Conservation (phyloP, 2,888 invertebrate genomes). For the Parelbella ahira region DNA sequence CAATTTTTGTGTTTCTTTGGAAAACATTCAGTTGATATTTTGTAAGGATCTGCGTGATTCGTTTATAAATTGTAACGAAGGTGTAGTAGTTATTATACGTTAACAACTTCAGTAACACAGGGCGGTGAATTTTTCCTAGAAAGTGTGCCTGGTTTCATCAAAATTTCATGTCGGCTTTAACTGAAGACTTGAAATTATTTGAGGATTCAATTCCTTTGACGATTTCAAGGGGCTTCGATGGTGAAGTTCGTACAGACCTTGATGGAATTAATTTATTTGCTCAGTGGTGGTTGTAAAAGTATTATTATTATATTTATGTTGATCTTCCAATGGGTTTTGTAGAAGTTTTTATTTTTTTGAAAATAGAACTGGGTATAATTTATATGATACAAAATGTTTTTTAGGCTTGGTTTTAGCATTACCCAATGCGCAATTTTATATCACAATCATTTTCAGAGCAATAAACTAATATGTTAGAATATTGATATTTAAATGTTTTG, state of each 20-base stretch:
- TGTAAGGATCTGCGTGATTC: conserved; percentile 56
- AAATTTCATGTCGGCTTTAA: conserved; percentile 32
- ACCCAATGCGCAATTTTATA: conserved; percentile 11
- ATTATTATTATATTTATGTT: conserved; percentile 28
- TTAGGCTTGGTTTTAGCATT: conserved; percentile 23
- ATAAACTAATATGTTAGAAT: conserved; percentile 10
- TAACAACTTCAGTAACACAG: conserved; percentile 49
- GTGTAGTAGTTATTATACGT: conserved; percentile 53
- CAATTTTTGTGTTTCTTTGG: conserved; percentile 23
- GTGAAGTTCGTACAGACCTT: conserved; percentile 25
- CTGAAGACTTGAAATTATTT: conserved; percentile 3
- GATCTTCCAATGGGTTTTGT: conserved; percentile 16
- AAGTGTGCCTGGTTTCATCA: conserved; percentile 60
- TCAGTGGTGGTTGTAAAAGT: conserved; percentile 69
- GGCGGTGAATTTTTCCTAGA: conserved; percentile 48
- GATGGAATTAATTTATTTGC: conserved; percentile 58
- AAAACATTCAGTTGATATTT: conserved; percentile 44
- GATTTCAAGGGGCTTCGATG: background rate
- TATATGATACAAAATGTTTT: conserved; percentile 20
- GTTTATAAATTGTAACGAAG: conserved; percentile 44
- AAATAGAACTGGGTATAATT: conserved; percentile 25
- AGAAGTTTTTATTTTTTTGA: conserved; percentile 6
- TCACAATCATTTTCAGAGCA: conserved; percentile 17
- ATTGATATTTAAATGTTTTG: too few species aligned
- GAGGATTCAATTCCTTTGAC: background rate